Percentiles rank a stretch among this genome's conserved stretches.
These are phyloP conservation scores for Limnephilus lunatus DNA, from an alignment of 2,888 invertebrate genomes.

Conservation along the genomic window DNA sequence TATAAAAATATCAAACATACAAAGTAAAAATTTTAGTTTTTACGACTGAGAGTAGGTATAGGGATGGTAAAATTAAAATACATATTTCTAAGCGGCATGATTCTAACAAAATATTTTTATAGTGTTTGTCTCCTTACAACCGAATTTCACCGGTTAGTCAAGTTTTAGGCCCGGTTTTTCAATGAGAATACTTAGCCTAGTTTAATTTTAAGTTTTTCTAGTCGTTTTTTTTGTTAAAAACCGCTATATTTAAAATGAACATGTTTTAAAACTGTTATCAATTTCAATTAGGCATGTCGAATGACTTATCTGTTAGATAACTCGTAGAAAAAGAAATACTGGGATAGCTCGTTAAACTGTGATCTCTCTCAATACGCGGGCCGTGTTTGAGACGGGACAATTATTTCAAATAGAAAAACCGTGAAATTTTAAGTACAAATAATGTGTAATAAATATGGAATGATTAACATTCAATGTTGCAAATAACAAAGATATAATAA, in stretches of 20 bases:
- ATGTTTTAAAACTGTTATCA: constrained; percentile 1
- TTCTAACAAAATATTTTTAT: not conserved
- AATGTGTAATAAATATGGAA: not conserved
- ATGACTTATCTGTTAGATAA: not conserved
- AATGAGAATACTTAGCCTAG: constrained; percentile 4
- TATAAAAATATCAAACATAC: constrained; percentile 47
- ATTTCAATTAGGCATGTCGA: not conserved
- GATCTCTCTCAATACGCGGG: not conserved
- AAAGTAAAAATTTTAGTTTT: constrained; percentile 24
- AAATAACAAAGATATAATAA: not conserved
- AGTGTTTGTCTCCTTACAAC: not conserved
- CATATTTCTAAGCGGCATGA: not conserved
- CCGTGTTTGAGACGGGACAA: not conserved
- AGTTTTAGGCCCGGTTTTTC: constrained; percentile 19
- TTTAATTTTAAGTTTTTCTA: not conserved
- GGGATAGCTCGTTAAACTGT: not conserved
- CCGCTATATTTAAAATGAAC: not conserved
- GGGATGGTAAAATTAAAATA: not conserved
- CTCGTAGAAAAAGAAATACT: not conserved
- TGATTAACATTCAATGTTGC: not conserved
- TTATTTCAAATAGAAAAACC: not conserved
- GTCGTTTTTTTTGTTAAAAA: not conserved
- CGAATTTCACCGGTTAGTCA: not conserved
- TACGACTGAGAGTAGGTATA: not conserved
- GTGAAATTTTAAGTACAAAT: not conserved